Evolutionary conservation across 2,113 vertebrate genomes (phyloP).

Genomic region (Mormoops blainvillei): DNA sequence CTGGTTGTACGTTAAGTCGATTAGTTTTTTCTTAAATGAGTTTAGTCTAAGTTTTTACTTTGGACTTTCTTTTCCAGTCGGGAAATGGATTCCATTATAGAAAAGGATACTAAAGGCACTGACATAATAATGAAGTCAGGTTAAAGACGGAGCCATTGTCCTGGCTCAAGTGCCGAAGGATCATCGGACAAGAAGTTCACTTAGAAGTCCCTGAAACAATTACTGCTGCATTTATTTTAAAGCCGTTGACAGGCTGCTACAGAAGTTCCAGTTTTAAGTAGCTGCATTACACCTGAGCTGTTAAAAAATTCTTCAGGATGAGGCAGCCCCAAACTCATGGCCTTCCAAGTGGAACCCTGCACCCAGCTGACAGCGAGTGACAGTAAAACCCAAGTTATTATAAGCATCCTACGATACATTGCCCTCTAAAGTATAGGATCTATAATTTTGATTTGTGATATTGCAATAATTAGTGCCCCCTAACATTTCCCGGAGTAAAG

Average conservation of each 20-base stretch:
- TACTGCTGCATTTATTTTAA: not conserved
- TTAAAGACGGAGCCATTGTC: not conserved
- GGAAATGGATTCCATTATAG: not conserved
- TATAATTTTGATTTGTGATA: not conserved
- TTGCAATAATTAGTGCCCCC: not conserved
- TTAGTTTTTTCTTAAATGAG: not conserved
- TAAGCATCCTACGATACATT: not conserved
- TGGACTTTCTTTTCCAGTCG: constrained; percentile 41
- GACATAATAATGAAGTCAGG: not conserved
- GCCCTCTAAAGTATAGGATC: not conserved
- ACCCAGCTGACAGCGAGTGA: not conserved
- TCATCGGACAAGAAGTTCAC: not conserved
- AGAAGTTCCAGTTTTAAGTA: not conserved
- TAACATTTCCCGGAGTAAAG: not conserved
- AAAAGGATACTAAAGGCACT: not conserved
- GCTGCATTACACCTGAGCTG: not conserved
- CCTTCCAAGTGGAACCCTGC: not conserved
- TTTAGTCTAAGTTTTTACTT: constrained; percentile 16
- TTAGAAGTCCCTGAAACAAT: not conserved
- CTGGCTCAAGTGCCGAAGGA: not conserved
- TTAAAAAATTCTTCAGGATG: not conserved
- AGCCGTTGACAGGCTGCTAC: not conserved
- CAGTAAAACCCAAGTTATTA: not conserved
- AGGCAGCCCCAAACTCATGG: not conserved
- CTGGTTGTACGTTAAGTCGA: not conserved